Percentiles rank a stretch among this genome's conserved stretches.
phyloP scores from a whole-genome alignment of 2,888 invertebrate genomes.

The Nemoura dubitans region DNA sequence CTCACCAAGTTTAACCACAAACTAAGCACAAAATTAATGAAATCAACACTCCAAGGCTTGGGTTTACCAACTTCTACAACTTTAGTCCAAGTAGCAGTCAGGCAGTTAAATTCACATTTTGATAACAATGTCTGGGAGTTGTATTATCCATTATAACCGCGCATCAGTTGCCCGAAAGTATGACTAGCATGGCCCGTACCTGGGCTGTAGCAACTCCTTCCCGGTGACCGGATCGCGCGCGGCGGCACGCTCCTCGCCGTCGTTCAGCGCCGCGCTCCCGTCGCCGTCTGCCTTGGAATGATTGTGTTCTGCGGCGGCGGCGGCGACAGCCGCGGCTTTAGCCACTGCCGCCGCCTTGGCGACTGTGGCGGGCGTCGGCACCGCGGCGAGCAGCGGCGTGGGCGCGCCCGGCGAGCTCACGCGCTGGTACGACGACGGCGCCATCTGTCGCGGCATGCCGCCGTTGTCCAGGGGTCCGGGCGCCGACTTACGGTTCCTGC shows the following conservation, averaged over 20 bases:
- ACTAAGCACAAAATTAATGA: too few relatives aligned
- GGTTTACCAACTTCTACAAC: too few relatives aligned
- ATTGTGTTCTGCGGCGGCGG: neutral
- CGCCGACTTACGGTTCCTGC: constrained; percentile 52
- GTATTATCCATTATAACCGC: too few relatives aligned
- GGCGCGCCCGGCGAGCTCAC: constrained; percentile 31
- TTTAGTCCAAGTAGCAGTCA: too few relatives aligned
- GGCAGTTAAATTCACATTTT: too few relatives aligned
- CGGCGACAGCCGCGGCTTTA: constrained; percentile 1
- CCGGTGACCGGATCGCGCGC: constrained; percentile 49
- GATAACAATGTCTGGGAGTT: too few relatives aligned
- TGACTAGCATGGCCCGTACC: constrained; percentile 49
- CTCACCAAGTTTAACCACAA: too few relatives aligned
- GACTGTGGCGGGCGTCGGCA: constrained; percentile 44
- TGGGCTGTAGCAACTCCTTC: constrained; percentile 60
- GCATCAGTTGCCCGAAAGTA: too few relatives aligned
- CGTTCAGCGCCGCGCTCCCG: constrained; percentile 35
- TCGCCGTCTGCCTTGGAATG: neutral
- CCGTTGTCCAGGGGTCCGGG: constrained; percentile 47
- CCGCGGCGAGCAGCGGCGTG: constrained; percentile 42
- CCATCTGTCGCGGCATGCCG: constrained; percentile 39
- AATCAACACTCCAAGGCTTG: too few relatives aligned
- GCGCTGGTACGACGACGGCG: constrained; percentile 46
- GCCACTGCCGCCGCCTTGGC: constrained; percentile 24
- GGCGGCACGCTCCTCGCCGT: constrained; percentile 45